A percentile compares a stretch with the other conserved stretches of the same genome.
Evolutionary conservation across 2,888 invertebrate genomes (phyloP).

Genomic region (Lepidochitona cinerea): DNA sequence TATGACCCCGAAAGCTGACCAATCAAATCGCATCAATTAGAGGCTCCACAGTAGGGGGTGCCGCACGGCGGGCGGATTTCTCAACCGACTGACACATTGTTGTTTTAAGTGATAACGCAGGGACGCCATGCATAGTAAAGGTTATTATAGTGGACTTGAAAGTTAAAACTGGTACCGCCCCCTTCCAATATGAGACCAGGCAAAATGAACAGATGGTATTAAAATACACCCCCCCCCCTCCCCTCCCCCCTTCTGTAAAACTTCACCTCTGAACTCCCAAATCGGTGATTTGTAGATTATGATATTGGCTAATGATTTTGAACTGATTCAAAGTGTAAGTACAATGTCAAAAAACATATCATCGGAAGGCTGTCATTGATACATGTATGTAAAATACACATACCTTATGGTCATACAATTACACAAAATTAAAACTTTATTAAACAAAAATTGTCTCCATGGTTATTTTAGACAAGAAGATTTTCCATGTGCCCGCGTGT

Average conservation of each 20-base stretch:
- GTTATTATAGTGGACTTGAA: background rate
- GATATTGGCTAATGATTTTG: no score
- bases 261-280: no score
- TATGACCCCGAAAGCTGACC: background rate
- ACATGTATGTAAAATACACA: no score
- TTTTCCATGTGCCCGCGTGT: no score
- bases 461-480: no score
- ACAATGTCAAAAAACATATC: no score
- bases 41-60: background rate
- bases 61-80: background rate
- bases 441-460: no score
- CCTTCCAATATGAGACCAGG: background rate
- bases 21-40: background rate
- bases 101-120: background rate
- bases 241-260: background rate
- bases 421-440: no score
- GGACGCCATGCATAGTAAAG: background rate
- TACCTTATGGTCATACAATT: no score
- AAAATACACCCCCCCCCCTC: background rate
- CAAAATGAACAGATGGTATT: background rate
- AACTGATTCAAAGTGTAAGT: no score
- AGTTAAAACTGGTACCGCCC: background rate
- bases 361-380: no score
- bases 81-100: background rate
- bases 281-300: no score